phyloP scores from a whole-genome alignment of 1,140 invertebrate genomes.

The Streblospio benedicti region DNA sequence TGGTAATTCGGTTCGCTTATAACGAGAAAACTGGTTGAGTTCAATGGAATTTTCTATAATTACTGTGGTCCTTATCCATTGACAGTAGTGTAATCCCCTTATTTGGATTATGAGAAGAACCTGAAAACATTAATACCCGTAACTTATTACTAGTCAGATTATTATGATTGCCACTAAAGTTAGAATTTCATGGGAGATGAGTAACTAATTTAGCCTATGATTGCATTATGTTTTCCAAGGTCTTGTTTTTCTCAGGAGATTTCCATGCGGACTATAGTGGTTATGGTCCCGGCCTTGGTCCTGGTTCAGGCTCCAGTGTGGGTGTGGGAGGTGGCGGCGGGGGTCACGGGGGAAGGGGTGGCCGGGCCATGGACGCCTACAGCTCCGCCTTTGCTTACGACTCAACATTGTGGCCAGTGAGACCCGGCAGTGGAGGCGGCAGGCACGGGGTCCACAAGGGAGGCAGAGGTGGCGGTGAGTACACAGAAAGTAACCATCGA shows the following conservation, averaged over 20 bases:
- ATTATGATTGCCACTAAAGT: too few species aligned
- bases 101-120: too few species aligned
- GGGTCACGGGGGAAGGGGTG: constrained; percentile 33
- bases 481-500: background rate
- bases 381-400: constrained; percentile 28
- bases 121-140: too few species aligned
- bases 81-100: too few species aligned
- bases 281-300: constrained; percentile 21
- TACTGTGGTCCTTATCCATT: too few species aligned
- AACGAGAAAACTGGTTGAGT: too few species aligned
- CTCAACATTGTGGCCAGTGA: constrained; percentile 23
- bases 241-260: constrained; percentile 23
- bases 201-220: too few species aligned
- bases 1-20: too few species aligned
- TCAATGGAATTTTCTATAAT: too few species aligned
- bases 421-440: constrained; percentile 31
- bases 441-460: constrained; percentile 13
- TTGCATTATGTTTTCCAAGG: too few species aligned
- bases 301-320: constrained; percentile 20
- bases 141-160: too few species aligned
- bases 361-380: constrained; percentile 23
- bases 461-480: constrained; percentile 30
- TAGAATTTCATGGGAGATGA: too few species aligned
- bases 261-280: constrained; percentile 32
- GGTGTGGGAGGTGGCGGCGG: constrained; percentile 27